These are phyloP conservation scores for Hypsibius dujardini DNA, from an alignment of 1,140 invertebrate genomes.

Conservation along the genomic window DNA sequence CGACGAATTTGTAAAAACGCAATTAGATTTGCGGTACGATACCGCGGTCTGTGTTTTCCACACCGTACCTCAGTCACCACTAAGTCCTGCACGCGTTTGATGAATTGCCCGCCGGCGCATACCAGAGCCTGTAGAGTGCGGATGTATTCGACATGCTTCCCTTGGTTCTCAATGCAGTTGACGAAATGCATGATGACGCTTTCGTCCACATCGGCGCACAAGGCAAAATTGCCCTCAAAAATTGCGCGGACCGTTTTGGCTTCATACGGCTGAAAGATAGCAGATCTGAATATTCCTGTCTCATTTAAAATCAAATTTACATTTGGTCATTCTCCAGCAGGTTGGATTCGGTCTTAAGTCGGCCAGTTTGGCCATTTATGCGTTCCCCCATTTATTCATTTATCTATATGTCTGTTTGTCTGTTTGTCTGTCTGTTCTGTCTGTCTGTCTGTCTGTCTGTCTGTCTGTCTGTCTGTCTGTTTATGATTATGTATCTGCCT, in stretches of 20 bases:
- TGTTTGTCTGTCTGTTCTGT: too few species aligned
- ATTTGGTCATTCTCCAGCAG: too few species aligned
- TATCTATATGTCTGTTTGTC: too few species aligned
- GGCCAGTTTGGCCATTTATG: too few species aligned
- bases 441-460: too few species aligned
- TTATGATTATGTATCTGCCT: too few species aligned
- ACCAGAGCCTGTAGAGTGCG: constrained; percentile 93
- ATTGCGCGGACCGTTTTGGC: constrained; percentile 88
- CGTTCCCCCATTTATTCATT: too few species aligned
- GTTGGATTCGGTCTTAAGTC: too few species aligned
- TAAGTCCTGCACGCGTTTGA: constrained; percentile 84
- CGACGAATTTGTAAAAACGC: not conserved
- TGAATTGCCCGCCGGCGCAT: constrained; percentile 83
- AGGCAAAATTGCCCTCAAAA: constrained; percentile 77
- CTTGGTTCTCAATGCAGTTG: constrained; percentile 87
- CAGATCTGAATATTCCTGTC: not conserved
- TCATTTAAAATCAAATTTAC: too few species aligned
- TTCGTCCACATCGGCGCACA: constrained; percentile 89
- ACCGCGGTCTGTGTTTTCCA: not conserved
- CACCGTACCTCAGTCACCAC: constrained; percentile 83
- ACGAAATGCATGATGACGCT: constrained; percentile 95
- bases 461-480: too few species aligned
- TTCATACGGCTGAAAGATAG: constrained; percentile 53
- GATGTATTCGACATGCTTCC: constrained; percentile 78
- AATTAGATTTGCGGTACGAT: too few species aligned